Evolutionary conservation across 2,888 invertebrate species (phyloP).

Genomic region (Limenitis camilla): DNA sequence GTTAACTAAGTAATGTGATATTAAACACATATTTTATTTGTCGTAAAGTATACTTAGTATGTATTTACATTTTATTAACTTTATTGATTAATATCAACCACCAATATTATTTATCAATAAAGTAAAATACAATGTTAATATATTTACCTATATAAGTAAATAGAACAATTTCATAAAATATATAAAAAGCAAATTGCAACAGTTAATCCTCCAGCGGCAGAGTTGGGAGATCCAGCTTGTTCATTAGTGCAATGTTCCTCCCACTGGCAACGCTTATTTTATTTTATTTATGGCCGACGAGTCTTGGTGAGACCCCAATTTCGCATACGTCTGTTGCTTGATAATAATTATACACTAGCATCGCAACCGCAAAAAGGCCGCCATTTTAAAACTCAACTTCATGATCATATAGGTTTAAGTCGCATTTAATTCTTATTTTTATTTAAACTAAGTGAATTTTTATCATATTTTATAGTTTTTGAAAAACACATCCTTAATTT

Average conservation of each 20-base stretch:
- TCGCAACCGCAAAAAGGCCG: constrained; percentile 52
- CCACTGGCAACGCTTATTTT: constrained; percentile 66
- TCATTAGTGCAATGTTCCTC: constrained; percentile 67
- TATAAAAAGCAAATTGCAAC: constrained; percentile 22
- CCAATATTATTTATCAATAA: no score
- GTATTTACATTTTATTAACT: no score
- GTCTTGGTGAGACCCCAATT: constrained; percentile 73
- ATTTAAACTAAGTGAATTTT: no score
- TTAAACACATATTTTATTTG: not conserved
- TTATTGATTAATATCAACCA: no score
- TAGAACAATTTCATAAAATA: constrained; percentile 30
- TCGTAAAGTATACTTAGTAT: constrained; percentile 49
- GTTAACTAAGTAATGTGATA: not conserved
- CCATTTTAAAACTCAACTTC: constrained; percentile 53
- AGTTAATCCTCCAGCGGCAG: constrained; percentile 30
- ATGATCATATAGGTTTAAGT: constrained; percentile 17
- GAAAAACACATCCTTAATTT: not conserved
- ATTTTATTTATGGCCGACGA: constrained; percentile 67
- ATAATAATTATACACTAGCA: constrained; percentile 72
- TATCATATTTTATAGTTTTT: not conserved
- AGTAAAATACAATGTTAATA: no score
- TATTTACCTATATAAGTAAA: not conserved
- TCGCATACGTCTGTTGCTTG: constrained; percentile 66
- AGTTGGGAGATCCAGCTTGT: constrained; percentile 46
- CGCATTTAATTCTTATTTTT: not conserved